Conservation (phyloP, 2,113 vertebrate species). For the Colaptes auratus region DNA sequence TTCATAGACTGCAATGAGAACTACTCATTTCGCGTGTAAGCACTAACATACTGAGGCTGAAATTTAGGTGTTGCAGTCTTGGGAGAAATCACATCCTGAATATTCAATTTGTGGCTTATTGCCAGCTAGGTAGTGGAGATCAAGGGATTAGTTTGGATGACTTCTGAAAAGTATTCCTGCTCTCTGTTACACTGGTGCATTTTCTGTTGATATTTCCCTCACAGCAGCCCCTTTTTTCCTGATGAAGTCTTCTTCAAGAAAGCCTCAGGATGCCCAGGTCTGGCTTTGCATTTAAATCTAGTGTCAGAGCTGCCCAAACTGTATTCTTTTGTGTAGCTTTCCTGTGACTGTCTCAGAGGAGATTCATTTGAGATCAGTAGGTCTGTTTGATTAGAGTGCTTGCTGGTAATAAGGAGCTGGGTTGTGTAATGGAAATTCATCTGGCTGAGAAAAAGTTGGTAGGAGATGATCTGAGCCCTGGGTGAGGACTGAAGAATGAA, state of each 20-base stretch:
- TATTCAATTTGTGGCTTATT: background rate
- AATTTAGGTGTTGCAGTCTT: background rate
- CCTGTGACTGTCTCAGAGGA: conserved; percentile 2
- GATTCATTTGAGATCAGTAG: background rate
- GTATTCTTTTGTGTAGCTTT: conserved; percentile 27
- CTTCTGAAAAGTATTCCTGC: background rate
- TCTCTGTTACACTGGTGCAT: background rate
- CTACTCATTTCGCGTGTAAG: background rate
- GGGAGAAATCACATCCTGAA: background rate
- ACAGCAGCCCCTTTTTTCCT: background rate
- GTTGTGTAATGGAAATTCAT: conserved; percentile 13
- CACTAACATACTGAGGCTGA: background rate
- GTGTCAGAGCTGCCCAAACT: background rate
- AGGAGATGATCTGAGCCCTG: background rate
- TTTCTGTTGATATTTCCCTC: background rate
- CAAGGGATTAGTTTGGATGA: background rate
- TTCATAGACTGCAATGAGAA: background rate
- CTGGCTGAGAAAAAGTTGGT: conserved; percentile 7
- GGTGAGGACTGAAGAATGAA: background rate
- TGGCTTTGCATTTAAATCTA: conserved; percentile 10
- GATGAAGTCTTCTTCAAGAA: background rate
- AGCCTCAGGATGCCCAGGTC: background rate
- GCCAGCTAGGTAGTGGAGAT: background rate
- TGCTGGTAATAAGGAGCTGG: conserved; percentile 15
- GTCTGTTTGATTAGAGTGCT: background rate